Evolutionary conservation across 2,113 vertebrate species (phyloP), one percentile per base, ranked within the genome.

Genomic region (Eptesicus fuscus): DNA sequence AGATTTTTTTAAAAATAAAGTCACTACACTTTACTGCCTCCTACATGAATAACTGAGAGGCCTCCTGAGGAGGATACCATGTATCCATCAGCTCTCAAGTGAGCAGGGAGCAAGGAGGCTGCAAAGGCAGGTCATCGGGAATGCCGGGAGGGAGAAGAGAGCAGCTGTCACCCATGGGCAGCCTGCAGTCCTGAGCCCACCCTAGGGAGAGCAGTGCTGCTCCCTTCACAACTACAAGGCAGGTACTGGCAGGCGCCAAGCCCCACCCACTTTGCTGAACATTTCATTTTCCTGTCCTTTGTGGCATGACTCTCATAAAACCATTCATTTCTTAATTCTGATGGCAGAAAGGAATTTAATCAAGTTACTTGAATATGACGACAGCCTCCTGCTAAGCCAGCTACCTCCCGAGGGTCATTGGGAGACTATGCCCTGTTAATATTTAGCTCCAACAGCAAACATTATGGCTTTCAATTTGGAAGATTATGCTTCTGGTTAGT

Each of bases 391-490:
- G 83, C 95, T 91, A 95, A 71, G 30, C 10, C 93, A 95, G 96
- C 96, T 89, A 94, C 91, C 96, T 96, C 61, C 37, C 17, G 83
- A 98, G 97, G 49, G 53, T 83, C 47, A 96, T 95, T 16, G 8
- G 8, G 17, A 97, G 97, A 97, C 96, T 98, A 89, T 23, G 32
- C 96, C 73, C n/a, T 90, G 79, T 96, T 97, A 95, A 96, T 96
- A 96, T 96, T 98, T 70, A 53, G 94, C 93, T 98, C 86, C 63
- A 97, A 97, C 98, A 94, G 97, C 98, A 98, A 98, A 98, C 93
- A 91, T 97, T 92, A 88, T 65, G 80, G 95, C 96, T 98, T 98
- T 98, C 98, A 98, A 95, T 98, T 95, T 96, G 98, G 98, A 97
- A 97, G 98, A 95, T 97, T 97, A 97, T 98, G 40, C 96, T 95